These are phyloP conservation scores for Climacteris rufus DNA, from an alignment of 2,113 vertebrate species.

Conservation along the genomic window DNA sequence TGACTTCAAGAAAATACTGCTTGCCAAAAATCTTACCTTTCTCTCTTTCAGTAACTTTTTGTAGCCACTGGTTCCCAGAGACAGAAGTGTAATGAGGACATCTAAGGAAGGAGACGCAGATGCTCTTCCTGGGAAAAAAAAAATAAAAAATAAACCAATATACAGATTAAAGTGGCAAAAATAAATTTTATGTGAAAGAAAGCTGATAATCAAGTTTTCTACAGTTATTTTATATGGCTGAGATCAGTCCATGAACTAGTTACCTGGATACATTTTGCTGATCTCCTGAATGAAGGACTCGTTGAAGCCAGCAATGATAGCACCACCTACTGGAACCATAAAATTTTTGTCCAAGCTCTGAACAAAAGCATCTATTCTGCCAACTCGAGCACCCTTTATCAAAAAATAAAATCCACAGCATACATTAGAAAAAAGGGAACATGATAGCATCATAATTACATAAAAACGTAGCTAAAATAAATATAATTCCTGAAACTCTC, in stretches of 20 bases:
- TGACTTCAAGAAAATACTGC: not conserved
- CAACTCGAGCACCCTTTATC: slow-evolving; percentile 85
- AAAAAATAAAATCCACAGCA: not conserved
- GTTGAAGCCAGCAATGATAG: slow-evolving; percentile 93
- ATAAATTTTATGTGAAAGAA: not conserved
- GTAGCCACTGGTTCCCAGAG: slow-evolving; percentile 89
- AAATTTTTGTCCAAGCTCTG: slow-evolving; percentile 99
- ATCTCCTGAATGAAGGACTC: slow-evolving; percentile 91
- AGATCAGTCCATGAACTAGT: slow-evolving; percentile 19
- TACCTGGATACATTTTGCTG: slow-evolving; percentile 96
- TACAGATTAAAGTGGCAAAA: not conserved
- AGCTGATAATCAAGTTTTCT: slow-evolving; percentile 14
- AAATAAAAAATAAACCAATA: not conserved
- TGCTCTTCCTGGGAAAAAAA: slow-evolving; percentile 82
- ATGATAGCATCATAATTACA: not conserved
- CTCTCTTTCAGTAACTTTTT: slow-evolving; percentile 88
- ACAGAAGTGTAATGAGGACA: slow-evolving; percentile 91
- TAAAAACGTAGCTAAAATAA: not conserved
- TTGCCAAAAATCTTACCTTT: slow-evolving; percentile 79
- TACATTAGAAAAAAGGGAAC: not conserved
- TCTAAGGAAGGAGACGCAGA: slow-evolving; percentile 94
- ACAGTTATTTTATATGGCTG: not conserved
- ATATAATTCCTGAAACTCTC: not conserved
- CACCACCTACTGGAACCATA: slow-evolving; percentile 98
- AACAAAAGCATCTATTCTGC: slow-evolving; percentile 95